Evolutionary conservation across 2,113 vertebrate genomes (phyloP), one percentile per base, ranked within the genome.

Genomic region (Gopherus evgoodei): DNA sequence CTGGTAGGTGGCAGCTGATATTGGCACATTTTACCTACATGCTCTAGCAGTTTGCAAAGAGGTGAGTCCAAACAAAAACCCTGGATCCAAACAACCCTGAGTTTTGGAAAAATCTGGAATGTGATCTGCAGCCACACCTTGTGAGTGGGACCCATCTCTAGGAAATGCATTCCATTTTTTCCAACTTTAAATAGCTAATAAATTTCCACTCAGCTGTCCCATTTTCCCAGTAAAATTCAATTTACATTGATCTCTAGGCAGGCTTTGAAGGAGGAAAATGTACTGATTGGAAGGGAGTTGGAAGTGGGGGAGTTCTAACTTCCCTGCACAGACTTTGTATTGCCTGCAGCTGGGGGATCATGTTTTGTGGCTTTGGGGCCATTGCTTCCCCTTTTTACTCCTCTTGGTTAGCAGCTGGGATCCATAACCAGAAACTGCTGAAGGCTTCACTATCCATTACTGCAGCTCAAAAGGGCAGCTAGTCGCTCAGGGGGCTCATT

Each of bases 91-190:
- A 47, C 25, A 78, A 27, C 11, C 25, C 24, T 25, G 24, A 29
- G 38, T 6, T 47, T 27, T 8, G 42, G 42, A 42, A 29, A 47
- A 78, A 47, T 78, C 75, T 78, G 75, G 24, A 78, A 29, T 47
- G 25, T 47, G 44, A 78, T 47, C 75, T 78, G 75, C 21, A 25
- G 44, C 44, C 24, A 8, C 44, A 44, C 42, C 75, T 78, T 44
- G 85, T 38, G 65, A 47, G 24, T 72, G 83, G 83, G 22, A 42
- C 50, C 25, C 27, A 59, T 54, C 21, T 89, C 11, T 89, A 2
- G 80, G 89, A 76, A 47, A n/a, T 16, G 19, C n/a, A 72, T 14
- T 72, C 65, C 65, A 75, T 96, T 93, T 87, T 62, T 90, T 92
- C 22, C 6, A 31, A 72, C 89, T 95, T 90, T 17, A 85, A 9